Base-by-base conservation (phyloP, 2,113 vertebrate genomes). In the Xiphophorus couchianus region DNA sequence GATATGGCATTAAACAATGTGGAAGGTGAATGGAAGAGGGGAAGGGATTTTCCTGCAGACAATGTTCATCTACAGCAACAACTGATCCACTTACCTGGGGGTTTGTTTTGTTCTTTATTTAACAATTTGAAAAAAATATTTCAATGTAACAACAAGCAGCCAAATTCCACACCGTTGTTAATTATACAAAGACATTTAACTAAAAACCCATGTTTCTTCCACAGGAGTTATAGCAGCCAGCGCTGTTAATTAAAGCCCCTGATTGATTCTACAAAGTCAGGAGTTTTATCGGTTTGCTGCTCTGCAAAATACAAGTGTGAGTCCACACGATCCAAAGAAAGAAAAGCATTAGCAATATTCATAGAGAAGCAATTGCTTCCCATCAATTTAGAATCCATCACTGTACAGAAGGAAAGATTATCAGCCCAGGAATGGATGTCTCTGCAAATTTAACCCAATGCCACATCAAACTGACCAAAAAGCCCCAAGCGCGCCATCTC, bases 1-100 rank as follows among this genome's bases (percentile, higher is more conserved):
- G 67, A 65, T 61, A 29, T 8, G 17, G 54, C 30, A 61, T 69
- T 3, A 62, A 80, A 83, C 28, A 54, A 42, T 30, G 51, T 33
- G 19, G 48, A 62, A 64, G 35, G 33, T 22, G 14, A 29, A 31
- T 25, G 11, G 17, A 44, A 7, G 13, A 13, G 29, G 61, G 44
- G 25, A 39, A 71, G 60, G 51, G 0, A 1, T 11, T 39, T n/a
- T 48, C 14, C 14, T 48, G 15, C 15, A 48, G 15, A 19, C 1
- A 48, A 48, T 48, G 19, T 48, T 48, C 44, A 25, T 31, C 27
- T 17, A 58, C 71, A 69, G 61, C n/a, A 5, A 29, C 48, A 25
- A 51, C 17, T 22, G 19, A 9, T 22, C 6, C 7, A 54, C 19
- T 54, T 54, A 25, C 22, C 9, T 54, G 22, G 8, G 22, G 19